Evolutionary conservation across 37 sponge, comb jelly and placozoan species (phyloP).

Genomic region (Beroe ovata): DNA sequence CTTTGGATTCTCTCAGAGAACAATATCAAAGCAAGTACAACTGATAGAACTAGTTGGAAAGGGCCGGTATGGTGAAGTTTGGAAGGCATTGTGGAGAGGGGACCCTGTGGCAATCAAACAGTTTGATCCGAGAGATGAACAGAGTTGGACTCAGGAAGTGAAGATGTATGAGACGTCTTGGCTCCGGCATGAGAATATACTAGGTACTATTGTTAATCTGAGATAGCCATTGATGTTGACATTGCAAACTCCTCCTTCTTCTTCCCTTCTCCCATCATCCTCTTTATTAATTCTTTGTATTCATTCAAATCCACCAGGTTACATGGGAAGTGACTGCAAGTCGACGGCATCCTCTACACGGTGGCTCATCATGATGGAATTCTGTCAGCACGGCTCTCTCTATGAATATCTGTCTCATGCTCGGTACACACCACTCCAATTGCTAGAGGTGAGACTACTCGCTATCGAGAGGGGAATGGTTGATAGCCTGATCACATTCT

Average conservation of each 20-base stretch:
- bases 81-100: conserved; percentile 56
- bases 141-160: conserved; percentile 64
- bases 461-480: too few relatives aligned
- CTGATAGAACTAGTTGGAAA: conserved; percentile 57
- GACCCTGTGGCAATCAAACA: conserved; percentile 64
- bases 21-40: conserved; percentile 62
- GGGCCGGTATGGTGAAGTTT: conserved; percentile 61
- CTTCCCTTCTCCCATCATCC: too few relatives aligned
- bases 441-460: conserved; percentile 39
- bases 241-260: too few relatives aligned
- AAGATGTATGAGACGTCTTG: conserved; percentile 59
- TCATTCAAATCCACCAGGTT: too few relatives aligned
- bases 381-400: conserved; percentile 63
- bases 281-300: too few relatives aligned
- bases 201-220: too few relatives aligned
- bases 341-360: conserved; percentile 39
- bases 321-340: conserved; percentile 67
- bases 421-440: conserved; percentile 44
- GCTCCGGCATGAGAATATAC: conserved; percentile 57
- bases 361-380: conserved; percentile 63
- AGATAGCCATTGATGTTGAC: too few relatives aligned
- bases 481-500: too few relatives aligned
- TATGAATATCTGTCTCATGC: conserved; percentile 48
- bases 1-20: conserved; percentile 36
- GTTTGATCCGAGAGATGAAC: conserved; percentile 63